Base-by-base conservation (phyloP, 1,140 invertebrate species). In the Nasonia giraulti region DNA sequence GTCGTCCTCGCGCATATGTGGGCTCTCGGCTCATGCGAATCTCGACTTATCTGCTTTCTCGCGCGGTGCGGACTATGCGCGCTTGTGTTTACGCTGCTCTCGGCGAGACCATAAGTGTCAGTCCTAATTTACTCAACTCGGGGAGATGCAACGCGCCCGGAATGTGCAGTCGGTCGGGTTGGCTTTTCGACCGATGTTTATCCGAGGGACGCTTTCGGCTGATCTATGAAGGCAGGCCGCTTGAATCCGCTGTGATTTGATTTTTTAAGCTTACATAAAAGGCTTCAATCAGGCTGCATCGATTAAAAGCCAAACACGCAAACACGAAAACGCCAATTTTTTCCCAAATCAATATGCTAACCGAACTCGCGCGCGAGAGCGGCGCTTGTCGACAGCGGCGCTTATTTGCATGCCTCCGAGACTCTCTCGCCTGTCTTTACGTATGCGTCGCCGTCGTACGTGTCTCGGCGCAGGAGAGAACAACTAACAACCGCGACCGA, bases 321-420 rank as follows among this genome's bases (percentile, higher is more conserved):
- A 50, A 62, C 55, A 62, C 17, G 55, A 20, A n/a, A 62, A 62
- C 14, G 68, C 14, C n/a, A 80, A 44, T 11, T 14, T 68, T 68
- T 68, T 69, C 20, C 62, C 23, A 12, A 80, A 69, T 7, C 66
- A 69, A 69, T 69, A 47, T 44, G 33, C 20, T 27, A 80, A 68
- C 11, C 33, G 23, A 74, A 27, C 40, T n/a, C 50, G 23, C 31
- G 80, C 27, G 69, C 47, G 71, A 14, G 50, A 37, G 2, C 17
- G 55, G 55, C 74, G 47, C 71, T 75, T 40, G 66, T n/a, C 37
- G 79, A 23, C 33, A 82, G 20, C 44, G 17, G 7, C 17, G 80
- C 44, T 74, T 55, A 75, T 82, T 82, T 82, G 69, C 80, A 75
- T 82, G 71, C 47, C 80, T 73, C 33, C 47, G 33, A 33, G n/a